phyloP scores from a whole-genome alignment of 1,140 invertebrate species.

The Bombus picipes region DNA sequence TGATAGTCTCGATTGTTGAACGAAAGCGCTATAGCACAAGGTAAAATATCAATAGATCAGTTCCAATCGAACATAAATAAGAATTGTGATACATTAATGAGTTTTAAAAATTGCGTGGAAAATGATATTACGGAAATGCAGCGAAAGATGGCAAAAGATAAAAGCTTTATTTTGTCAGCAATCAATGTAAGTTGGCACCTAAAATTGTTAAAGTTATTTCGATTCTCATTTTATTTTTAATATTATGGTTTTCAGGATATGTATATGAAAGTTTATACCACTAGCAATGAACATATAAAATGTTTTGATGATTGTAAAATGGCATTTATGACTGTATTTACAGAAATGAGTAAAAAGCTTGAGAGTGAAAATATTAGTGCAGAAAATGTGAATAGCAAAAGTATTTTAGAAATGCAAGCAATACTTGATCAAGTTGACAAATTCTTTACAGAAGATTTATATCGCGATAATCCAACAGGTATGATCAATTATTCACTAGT shows the following conservation, averaged over 20 bases:
- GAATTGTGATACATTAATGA: constrained; percentile 63
- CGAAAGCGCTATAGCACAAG: constrained; percentile 55
- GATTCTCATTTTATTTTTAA: background rate
- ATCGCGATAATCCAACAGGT: constrained; percentile 84
- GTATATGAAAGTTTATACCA: constrained; percentile 64
- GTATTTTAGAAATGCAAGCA: constrained; percentile 74
- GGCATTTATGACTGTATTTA: constrained; percentile 51
- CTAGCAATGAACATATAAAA: constrained; percentile 63
- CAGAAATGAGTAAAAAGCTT: constrained; percentile 69
- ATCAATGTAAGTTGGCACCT: constrained; percentile 43
- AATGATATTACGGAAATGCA: constrained; percentile 61
- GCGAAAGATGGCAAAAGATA: constrained; percentile 65
- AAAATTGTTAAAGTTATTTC: background rate
- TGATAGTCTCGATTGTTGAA: constrained; percentile 53
- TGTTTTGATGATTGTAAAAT: constrained; percentile 67
- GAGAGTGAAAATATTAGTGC: constrained; percentile 66
- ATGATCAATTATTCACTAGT: background rate
- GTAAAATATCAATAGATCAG: constrained; percentile 65
- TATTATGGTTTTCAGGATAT: constrained; percentile 63
- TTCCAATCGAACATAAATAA: constrained; percentile 70
- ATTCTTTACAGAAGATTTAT: constrained; percentile 83
- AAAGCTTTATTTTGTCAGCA: constrained; percentile 36
- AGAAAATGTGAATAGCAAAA: constrained; percentile 66
- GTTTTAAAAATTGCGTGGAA: constrained; percentile 66
- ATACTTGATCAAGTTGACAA: constrained; percentile 78